Evolutionary conservation across 1,140 invertebrate species (phyloP).

Genomic region (Ceratina australensis): DNA sequence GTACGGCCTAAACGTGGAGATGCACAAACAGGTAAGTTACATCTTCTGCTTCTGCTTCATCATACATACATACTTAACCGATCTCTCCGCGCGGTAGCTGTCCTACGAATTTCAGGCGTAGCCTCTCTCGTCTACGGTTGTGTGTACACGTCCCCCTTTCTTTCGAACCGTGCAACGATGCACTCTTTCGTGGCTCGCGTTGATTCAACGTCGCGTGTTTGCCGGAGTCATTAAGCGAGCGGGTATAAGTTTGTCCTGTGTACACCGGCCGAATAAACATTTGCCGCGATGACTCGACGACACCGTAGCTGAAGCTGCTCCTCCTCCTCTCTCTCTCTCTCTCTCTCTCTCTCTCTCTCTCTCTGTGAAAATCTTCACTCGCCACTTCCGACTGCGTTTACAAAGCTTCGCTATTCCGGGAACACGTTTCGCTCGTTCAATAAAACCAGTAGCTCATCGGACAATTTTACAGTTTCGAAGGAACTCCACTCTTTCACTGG

Average conservation of each 20-base stretch:
- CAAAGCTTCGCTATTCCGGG: constrained; percentile 27
- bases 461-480: neutral
- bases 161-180: neutral
- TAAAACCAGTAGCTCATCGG: constrained; percentile 31
- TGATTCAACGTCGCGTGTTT: constrained; percentile 53
- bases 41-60: neutral
- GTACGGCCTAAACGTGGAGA: constrained; percentile 98
- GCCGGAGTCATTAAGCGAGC: constrained; percentile 56
- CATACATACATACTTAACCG: neutral
- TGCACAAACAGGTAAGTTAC: constrained; percentile 97
- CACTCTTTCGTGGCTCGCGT: constrained; percentile 24
- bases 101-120: neutral
- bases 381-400: constrained; percentile 13
- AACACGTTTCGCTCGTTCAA: constrained; percentile 47
- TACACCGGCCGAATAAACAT: constrained; percentile 61
- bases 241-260: constrained; percentile 53
- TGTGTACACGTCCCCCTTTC: neutral
- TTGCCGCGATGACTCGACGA: constrained; percentile 56
- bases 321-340: too few species aligned
- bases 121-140: neutral
- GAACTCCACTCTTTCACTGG: neutral
- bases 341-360: too few species aligned
- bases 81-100: neutral
- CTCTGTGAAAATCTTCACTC: constrained; percentile 49
- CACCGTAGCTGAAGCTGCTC: constrained; percentile 34